Evolutionary conservation across 2,113 vertebrate species (phyloP), one percentile per base, ranked within the genome.

Genomic region (Triplophysa tibetana): DNA sequence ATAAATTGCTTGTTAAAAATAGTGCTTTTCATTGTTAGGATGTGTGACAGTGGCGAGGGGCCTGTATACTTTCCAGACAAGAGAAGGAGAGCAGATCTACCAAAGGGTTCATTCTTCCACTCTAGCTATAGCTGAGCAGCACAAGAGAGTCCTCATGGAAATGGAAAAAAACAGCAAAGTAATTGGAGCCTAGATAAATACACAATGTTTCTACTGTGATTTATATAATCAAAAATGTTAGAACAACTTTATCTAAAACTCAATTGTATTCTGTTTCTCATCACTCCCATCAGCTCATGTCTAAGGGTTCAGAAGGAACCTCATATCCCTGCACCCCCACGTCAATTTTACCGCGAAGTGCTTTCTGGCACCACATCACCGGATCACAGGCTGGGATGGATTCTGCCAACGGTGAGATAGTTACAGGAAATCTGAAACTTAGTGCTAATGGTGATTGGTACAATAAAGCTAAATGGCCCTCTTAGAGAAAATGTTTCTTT

Each of bases 281-380:
- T 19, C 78, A 29, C 86, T 56, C 43, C 14, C 80, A 17, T 0
- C 88, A 98, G 96, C 89, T 96, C 78, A 87, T 96, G 86, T 95
- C 94, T 82, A 94, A 96, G 87, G 94, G 95, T 87, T 93, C 93
- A 0, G 96, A 97, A 66, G 88, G 94, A 1, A 91, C 93, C 75
- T 97, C 95, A 9, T 97, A 96, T 77, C 95, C 96, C 67, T 98
- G 95, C 83, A 96, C 96, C 0, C 96, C 95, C 60, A 96, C 96
- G 0, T 94, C 96, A 87, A 97, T 98, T 91, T 90, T 99, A 83
- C 97, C 97, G 43, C 94, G 96, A 68, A 98, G 96, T 0, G 96
- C 96, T 67, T 99, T 98, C 91, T 98, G 97, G 97, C 97, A 98
- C 86, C 97, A 99, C 86, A 99, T 98, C 85, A 96, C 95, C 0